Percentiles rank a stretch among this genome's conserved stretches.
Conservation (phyloP, 2,113 vertebrate genomes). For the Scopus umbretta region DNA sequence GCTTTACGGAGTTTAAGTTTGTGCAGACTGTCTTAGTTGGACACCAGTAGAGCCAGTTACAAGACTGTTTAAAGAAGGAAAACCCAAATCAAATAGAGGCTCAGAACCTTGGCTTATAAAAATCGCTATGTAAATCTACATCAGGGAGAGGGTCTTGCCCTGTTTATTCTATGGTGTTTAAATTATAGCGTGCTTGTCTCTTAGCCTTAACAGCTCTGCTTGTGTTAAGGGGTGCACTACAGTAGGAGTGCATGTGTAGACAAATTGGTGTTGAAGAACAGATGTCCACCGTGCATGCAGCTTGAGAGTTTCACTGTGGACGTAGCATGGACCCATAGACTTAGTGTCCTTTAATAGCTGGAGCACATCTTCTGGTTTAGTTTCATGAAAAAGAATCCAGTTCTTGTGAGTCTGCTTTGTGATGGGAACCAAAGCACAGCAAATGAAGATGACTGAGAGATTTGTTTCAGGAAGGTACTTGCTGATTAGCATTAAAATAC, state of each 20-base stretch:
- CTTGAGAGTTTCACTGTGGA: neutral
- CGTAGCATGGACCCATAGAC: rapidly evolving
- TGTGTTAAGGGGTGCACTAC: neutral
- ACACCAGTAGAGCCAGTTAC: neutral
- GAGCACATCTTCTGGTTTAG: neutral
- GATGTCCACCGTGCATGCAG: rapidly evolving
- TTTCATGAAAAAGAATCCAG: neutral
- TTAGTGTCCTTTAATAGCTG: neutral
- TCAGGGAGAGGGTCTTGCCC: neutral
- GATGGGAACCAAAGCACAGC: neutral
- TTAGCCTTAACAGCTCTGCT: neutral
- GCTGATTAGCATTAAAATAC: neutral
- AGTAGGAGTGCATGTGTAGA: neutral
- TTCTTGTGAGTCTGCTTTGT: neutral
- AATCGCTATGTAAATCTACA: neutral
- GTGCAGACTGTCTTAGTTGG: neutral
- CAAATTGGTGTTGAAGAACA: neutral
- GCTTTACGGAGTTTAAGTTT: neutral
- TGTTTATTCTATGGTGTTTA: neutral
- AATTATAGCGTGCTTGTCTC: neutral
- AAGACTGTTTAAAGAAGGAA: neutral
- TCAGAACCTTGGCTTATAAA: neutral
- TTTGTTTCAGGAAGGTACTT: neutral
- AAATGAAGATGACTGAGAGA: neutral
- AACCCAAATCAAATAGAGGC: neutral